Conservation (phyloP, 2,797 vertebrate genomes). For the Coluber constrictor region DNA sequence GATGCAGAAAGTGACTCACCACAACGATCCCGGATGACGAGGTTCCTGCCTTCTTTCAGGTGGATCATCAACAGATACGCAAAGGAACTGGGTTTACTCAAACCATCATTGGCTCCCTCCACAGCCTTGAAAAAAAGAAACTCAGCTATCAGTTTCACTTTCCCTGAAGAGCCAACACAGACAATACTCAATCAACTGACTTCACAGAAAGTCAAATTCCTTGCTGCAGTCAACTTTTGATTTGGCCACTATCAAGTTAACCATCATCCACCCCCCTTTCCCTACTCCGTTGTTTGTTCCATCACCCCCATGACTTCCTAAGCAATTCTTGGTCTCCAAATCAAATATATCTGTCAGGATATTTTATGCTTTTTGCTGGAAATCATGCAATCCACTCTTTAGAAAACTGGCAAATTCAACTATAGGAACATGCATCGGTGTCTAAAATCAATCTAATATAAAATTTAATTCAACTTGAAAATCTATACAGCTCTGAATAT, state of each 20-base stretch:
- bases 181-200: neutral
- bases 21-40: conserved; percentile 86
- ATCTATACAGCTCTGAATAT: neutral
- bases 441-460: neutral
- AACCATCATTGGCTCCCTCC: conserved; percentile 59
- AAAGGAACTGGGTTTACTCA: conserved; percentile 71
- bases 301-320: neutral
- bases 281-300: neutral
- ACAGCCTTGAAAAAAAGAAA: conserved; percentile 49
- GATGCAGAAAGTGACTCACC: conserved; percentile 72
- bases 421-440: neutral
- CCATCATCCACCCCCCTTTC: neutral
- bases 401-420: neutral
- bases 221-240: neutral
- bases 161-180: neutral
- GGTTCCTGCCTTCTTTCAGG: conserved; percentile 85
- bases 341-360: neutral
- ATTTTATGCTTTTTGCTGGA: too few relatives aligned
- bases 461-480: neutral
- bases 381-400: neutral
- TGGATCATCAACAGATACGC: conserved; percentile 88
- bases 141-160: neutral
- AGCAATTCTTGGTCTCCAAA: neutral
- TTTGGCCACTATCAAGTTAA: neutral
- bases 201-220: neutral